Percentiles rank a stretch among this genome's conserved stretches.
These are phyloP conservation scores for Agrochola lychnidis DNA, from an alignment of 2,888 invertebrate species.

Conservation along the genomic window DNA sequence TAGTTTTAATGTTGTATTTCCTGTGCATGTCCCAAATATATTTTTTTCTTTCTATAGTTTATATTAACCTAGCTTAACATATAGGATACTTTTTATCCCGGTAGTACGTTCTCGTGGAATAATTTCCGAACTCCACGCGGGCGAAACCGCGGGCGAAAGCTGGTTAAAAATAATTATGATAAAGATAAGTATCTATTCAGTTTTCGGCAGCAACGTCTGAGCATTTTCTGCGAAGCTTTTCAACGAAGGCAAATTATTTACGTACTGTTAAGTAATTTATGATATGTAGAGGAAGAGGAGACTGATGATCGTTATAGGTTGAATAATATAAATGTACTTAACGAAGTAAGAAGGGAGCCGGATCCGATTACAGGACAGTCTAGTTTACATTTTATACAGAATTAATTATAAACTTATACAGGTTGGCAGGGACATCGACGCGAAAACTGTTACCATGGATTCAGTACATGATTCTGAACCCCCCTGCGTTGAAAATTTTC, in stretches of 20 bases:
- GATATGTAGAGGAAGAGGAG: neutral
- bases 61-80: no score
- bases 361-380: slow-evolving; percentile 12
- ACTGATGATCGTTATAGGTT: slow-evolving; percentile 8
- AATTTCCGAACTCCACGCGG: no score
- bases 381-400: neutral
- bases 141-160: no score
- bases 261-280: slow-evolving; percentile 13
- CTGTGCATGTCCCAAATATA: no score
- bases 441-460: no score
- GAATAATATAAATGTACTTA: slow-evolving; percentile 23
- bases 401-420: neutral
- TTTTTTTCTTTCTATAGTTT: no score
- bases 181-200: neutral
- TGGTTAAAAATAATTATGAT: neutral
- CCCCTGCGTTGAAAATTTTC: no score
- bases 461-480: no score
- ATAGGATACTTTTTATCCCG: no score
- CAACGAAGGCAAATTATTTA: neutral
- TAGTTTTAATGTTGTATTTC: no score
- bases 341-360: neutral
- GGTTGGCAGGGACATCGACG: no score
- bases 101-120: no score
- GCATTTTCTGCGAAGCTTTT: slow-evolving; percentile 21
- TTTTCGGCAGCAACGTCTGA: neutral